A percentile compares a stretch with the other conserved stretches of the same genome.
Evolutionary conservation across 2,888 invertebrate genomes (phyloP).

Genomic region (Asteroscopus sphinx): DNA sequence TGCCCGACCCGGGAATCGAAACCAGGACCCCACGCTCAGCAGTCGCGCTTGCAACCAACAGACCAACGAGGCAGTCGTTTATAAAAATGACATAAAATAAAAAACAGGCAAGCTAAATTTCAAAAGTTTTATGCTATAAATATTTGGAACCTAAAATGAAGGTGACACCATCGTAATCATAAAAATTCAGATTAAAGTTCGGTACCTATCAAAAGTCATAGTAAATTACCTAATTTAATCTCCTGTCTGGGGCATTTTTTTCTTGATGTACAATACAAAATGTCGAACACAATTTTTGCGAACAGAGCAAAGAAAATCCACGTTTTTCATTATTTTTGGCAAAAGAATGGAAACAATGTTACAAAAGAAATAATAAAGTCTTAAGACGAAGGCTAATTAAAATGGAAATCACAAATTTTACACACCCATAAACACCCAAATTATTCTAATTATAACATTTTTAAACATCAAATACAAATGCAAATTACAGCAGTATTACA

Average conservation of each 20-base stretch:
- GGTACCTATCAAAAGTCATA: background rate
- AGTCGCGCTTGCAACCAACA: too few relatives aligned
- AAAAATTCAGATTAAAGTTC: background rate
- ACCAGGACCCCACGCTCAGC: too few relatives aligned
- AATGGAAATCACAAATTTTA: conserved; percentile 53
- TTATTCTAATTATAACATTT: conserved; percentile 52
- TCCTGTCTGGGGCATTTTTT: conserved; percentile 13
- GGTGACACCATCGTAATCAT: background rate
- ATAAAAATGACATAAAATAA: too few relatives aligned
- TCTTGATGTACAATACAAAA: conserved; percentile 22
- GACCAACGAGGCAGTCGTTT: too few relatives aligned
- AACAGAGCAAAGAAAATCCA: conserved; percentile 37
- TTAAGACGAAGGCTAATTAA: conserved; percentile 39
- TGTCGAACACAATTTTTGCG: conserved; percentile 19
- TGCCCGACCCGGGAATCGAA: too few relatives aligned
- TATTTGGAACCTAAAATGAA: background rate
- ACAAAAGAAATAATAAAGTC: conserved; percentile 38
- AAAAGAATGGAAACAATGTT: conserved; percentile 43
- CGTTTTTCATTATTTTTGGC: conserved; percentile 36
- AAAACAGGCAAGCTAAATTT: too few relatives aligned
- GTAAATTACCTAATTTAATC: conserved; percentile 11
- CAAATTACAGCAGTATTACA: conserved; percentile 80
- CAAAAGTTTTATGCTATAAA: background rate
- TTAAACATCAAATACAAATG: conserved; percentile 69
- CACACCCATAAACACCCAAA: conserved; percentile 51